A percentile compares a stretch with the other conserved stretches of the same genome.
Evolutionary conservation across 1,140 invertebrate genomes (phyloP).

Genomic region (Pantala flavescens): DNA sequence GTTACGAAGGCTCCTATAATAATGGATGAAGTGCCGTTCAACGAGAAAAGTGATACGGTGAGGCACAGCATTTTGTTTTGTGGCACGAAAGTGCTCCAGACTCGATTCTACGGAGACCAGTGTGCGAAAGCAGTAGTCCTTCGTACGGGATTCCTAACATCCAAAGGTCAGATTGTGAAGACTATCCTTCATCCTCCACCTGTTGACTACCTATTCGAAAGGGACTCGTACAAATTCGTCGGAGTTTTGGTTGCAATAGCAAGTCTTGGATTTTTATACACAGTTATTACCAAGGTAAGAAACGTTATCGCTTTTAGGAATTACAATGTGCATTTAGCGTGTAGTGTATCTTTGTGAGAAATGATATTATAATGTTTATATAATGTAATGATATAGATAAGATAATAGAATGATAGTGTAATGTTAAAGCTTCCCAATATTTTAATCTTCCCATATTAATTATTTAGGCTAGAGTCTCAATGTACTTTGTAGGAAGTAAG

Average conservation of each 20-base stretch:
- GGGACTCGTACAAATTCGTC: slow-evolving; percentile 81
- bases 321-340: no score
- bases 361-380: no score
- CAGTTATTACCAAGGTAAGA: slow-evolving; percentile 50
- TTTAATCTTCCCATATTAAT: no score
- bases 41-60: slow-evolving; percentile 70
- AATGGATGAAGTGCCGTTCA: slow-evolving; percentile 50
- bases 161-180: slow-evolving; percentile 80
- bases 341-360: no score
- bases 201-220: slow-evolving; percentile 84
- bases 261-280: slow-evolving; percentile 59
- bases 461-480: no score
- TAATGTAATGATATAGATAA: no score
- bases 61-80: slow-evolving; percentile 82
- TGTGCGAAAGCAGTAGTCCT: slow-evolving; percentile 70
- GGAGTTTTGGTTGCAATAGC: slow-evolving; percentile 54
- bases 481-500: no score
- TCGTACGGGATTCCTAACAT: slow-evolving; percentile 77
- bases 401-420: no score
- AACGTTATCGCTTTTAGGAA: neutral
- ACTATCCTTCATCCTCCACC: slow-evolving; percentile 88
- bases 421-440: no score
- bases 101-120: slow-evolving; percentile 70
- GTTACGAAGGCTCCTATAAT: slow-evolving; percentile 77
- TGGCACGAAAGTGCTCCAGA: slow-evolving; percentile 92